Evolutionary conservation across 2,113 vertebrate genomes (phyloP), one percentile per base, ranked within the genome.

Genomic region (Charadrius vociferus): DNA sequence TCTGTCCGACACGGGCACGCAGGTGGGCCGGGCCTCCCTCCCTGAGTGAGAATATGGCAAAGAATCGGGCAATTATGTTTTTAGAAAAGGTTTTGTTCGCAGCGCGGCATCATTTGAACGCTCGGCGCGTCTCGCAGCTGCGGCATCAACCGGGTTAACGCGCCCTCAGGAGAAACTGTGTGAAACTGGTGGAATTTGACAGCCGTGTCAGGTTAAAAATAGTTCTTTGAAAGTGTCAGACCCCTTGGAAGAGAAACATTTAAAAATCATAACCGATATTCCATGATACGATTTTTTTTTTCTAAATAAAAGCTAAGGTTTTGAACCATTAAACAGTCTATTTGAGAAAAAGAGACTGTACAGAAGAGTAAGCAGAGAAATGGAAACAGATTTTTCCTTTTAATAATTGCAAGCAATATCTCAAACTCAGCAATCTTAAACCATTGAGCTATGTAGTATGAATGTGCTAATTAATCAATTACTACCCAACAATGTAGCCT

Each of bases 381-480:
- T 80, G 22, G 30, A 74, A 95, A 59, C 63, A 70, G 81, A 63
- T 88, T 96, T 94, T 97, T 97, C 93, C 86, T 81, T 96, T 47
- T 72, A 95, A 75, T 95, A 98, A 96, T 94, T 97, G 93, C 96
- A 87, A 95, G 77, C 96, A 96, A 67, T 98, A 95, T 95, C 95
- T 97, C 98, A 97, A 96, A 97, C 94, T 97, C 95, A 83, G 96
- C 97, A 97, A 92, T 95, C 85, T 95, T 93, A 93, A 95, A 91
- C 92, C 97, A 94, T 2, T 82, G 95, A 96, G 97, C 94, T 97
- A 56, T 92, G 87, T 41, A 92, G 81, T 80, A 95, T 93, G 94
- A 98, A 95, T 58, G 61, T 91, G 93, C 96, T 97, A 98, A 98
- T 98, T 97, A 98, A 98, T 98, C 97, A 97, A 49, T 98, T 96